Evolutionary conservation across 2,888 invertebrate genomes (phyloP).

Genomic region (Drosophila fungiperda): DNA sequence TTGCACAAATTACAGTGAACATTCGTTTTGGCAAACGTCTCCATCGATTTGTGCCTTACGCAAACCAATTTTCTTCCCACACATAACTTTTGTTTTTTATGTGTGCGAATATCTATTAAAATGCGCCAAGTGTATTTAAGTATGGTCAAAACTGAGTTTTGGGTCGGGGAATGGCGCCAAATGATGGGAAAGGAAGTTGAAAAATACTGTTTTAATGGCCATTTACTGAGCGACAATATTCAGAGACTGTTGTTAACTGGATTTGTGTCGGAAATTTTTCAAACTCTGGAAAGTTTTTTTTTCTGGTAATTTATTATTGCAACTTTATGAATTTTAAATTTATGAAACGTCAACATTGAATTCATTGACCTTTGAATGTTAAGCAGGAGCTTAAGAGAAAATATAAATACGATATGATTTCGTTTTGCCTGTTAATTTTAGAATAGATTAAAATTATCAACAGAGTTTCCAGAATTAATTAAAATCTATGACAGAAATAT

Average conservation of each 20-base stretch:
- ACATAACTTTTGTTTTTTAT: slow-evolving; percentile 45
- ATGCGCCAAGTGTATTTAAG: slow-evolving; percentile 55
- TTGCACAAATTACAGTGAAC: slow-evolving; percentile 1
- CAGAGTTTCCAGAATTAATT: slow-evolving; percentile 1
- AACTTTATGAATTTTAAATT: slow-evolving; percentile 7
- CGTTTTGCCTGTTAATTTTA: neutral
- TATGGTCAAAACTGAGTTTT: slow-evolving; percentile 33
- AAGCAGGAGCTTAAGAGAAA: neutral
- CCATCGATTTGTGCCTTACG: slow-evolving; percentile 43
- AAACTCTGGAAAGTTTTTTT: slow-evolving; percentile 24
- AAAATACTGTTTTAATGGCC: slow-evolving; percentile 58
- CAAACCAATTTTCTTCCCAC: slow-evolving; percentile 54
- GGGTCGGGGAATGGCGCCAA: slow-evolving; percentile 29
- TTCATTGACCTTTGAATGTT: neutral
- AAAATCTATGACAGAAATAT: slow-evolving; percentile 3
- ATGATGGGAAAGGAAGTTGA: slow-evolving; percentile 72
- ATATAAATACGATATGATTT: neutral
- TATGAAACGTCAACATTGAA: neutral
- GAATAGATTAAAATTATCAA: neutral
- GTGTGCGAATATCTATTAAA: slow-evolving; percentile 57
- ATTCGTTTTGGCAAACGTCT: slow-evolving; percentile 12
- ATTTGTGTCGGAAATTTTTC: slow-evolving; percentile 40
- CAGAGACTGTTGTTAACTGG: slow-evolving; percentile 35
- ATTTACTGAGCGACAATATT: slow-evolving; percentile 37
- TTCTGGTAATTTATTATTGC: neutral